phyloP scores from a whole-genome alignment of 1,140 invertebrate genomes.

The Drosophila obscura region DNA sequence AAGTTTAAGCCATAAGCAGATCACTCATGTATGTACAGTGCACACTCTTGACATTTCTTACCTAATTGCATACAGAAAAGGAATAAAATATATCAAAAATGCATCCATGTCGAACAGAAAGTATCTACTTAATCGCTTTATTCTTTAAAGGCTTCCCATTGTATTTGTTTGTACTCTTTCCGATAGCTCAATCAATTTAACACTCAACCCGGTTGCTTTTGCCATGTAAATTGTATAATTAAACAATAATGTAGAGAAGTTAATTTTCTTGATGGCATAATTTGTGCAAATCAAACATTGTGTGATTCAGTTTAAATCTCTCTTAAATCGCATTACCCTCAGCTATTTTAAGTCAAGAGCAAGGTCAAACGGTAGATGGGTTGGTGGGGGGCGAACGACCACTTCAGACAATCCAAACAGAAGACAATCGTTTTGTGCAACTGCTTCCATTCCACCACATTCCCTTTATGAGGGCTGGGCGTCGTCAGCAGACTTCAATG shows the following conservation, averaged over 20 bases:
- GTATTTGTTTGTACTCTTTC: no score
- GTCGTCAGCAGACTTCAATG: neutral
- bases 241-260: neutral
- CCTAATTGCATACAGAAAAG: no score
- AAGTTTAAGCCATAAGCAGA: no score
- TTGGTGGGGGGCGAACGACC: neutral
- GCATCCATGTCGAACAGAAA: no score
- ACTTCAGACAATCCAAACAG: constrained; percentile 31
- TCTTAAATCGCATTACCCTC: no score
- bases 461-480: neutral
- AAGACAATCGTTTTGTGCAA: constrained; percentile 10
- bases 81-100: no score
- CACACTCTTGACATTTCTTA: no score
- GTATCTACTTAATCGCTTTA: no score
- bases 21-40: no score
- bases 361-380: constrained; percentile 22
- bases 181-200: neutral
- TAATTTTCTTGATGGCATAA: no score
- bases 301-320: neutral
- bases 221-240: neutral
- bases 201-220: no score
- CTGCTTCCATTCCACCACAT: constrained; percentile 6
- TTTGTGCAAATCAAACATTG: neutral
- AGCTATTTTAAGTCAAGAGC: neutral
- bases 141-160: no score